A percentile compares a stretch with the other conserved stretches of the same genome.
These are phyloP conservation scores for Acrobasis suavella DNA, from an alignment of 2,888 invertebrate genomes.

Conservation along the genomic window DNA sequence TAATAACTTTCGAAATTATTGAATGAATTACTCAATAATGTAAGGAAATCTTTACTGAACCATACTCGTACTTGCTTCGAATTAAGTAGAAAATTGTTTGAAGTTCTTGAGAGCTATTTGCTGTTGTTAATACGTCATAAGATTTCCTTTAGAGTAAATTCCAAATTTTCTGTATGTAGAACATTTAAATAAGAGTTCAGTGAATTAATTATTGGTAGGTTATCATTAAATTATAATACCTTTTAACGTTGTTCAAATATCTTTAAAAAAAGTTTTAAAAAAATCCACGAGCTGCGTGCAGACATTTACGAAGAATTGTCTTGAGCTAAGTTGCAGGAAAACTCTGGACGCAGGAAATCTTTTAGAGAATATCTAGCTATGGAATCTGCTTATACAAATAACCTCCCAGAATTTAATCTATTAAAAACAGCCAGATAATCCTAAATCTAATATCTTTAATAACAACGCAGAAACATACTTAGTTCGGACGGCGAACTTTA, in stretches of 20 bases:
- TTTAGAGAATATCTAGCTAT: too few species aligned
- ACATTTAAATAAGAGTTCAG: too few species aligned
- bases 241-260: too few species aligned
- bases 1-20: too few species aligned
- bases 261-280: too few species aligned
- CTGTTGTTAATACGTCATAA: not conserved
- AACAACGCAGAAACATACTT: not conserved
- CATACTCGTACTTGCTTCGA: not conserved
- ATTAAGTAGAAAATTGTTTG: not conserved
- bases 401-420: not conserved
- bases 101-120: not conserved
- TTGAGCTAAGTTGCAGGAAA: too few species aligned
- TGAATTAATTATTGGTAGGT: too few species aligned
- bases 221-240: too few species aligned
- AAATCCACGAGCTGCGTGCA: too few species aligned
- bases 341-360: too few species aligned
- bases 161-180: not conserved
- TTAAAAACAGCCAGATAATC: not conserved
- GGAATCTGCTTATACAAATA: too few species aligned
- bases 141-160: not conserved
- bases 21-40: not conserved
- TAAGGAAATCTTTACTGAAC: not conserved
- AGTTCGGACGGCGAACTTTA: slow-evolving; percentile 1
- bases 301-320: too few species aligned
- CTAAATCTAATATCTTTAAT: not conserved